phyloP scores from a whole-genome alignment of 2,113 vertebrate genomes.

The Oryzias javanicus region DNA sequence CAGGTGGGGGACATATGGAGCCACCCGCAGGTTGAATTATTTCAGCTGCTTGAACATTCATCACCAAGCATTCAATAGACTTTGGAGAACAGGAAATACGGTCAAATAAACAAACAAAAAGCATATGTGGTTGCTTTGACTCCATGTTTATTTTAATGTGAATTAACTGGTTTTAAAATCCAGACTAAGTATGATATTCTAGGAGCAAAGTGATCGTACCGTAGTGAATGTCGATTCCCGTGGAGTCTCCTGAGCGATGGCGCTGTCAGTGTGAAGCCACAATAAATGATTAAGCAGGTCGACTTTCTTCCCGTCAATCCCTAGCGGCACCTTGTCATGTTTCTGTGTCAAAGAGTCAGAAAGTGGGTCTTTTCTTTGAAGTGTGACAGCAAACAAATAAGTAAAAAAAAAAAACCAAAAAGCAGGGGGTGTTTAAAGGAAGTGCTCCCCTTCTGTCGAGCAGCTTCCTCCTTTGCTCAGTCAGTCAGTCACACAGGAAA shows the following conservation, averaged over 20 bases:
- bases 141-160: background rate
- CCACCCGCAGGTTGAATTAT: slow-evolving; percentile 38
- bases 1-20: slow-evolving; percentile 58
- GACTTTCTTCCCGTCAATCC: background rate
- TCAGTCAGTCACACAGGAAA: slow-evolving; percentile 68
- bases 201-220: slow-evolving; percentile 30
- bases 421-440: slow-evolving; percentile 49
- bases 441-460: slow-evolving; percentile 62
- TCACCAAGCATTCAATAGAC: background rate
- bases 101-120: too few relatives aligned
- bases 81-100: background rate
- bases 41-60: slow-evolving; percentile 51
- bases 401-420: background rate
- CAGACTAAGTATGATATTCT: background rate
- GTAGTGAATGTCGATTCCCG: slow-evolving; percentile 14
- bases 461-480: slow-evolving; percentile 66
- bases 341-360: background rate
- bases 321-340: slow-evolving; percentile 1
- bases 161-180: background rate
- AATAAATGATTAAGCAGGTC: background rate
- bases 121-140: too few relatives aligned
- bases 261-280: slow-evolving; percentile 15
- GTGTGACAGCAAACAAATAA: slow-evolving; percentile 13
- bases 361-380: slow-evolving; percentile 12
- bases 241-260: slow-evolving; percentile 7